These are phyloP conservation scores for Caenorhabditis imperialis DNA, from an alignment of 2,888 invertebrate genomes.

Conservation along the genomic window DNA sequence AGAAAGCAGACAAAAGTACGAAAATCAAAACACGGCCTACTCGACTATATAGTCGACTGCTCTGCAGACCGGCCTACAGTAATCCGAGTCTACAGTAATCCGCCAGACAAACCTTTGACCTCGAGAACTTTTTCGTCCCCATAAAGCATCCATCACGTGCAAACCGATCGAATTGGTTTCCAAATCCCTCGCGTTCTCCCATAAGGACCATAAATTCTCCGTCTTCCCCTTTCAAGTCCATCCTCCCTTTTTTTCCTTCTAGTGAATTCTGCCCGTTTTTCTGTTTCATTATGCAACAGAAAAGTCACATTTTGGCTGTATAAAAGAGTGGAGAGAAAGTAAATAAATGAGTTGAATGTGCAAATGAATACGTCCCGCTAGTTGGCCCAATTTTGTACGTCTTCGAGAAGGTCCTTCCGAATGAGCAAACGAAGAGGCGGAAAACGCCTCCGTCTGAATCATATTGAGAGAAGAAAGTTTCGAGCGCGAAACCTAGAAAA, in stretches of 20 bases:
- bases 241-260: slow-evolving; percentile 6
- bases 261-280: slow-evolving; percentile 11
- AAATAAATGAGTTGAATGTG: slow-evolving; percentile 26
- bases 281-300: slow-evolving; percentile 44
- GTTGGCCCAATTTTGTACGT: slow-evolving; percentile 34
- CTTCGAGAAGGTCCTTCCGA: slow-evolving; percentile 22
- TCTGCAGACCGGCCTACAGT: too few relatives aligned
- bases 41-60: too few relatives aligned
- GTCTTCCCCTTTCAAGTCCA: neutral
- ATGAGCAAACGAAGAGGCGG: neutral
- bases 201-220: slow-evolving; percentile 40
- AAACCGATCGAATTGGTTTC: neutral
- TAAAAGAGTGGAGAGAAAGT: slow-evolving; percentile 28
- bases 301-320: slow-evolving; percentile 24
- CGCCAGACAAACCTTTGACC: slow-evolving; percentile 15
- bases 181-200: slow-evolving; percentile 40
- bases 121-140: too few relatives aligned
- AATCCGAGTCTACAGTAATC: slow-evolving; percentile 36
- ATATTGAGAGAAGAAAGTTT: slow-evolving; percentile 27
- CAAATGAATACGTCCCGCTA: slow-evolving; percentile 13
- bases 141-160: slow-evolving; percentile 33
- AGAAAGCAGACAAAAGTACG: too few relatives aligned
- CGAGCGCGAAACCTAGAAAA: slow-evolving; percentile 13
- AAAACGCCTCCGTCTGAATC: slow-evolving; percentile 29
- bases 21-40: too few relatives aligned